phyloP scores from a whole-genome alignment of 2,113 vertebrate genomes.

The Elaphurus davidianus region DNA sequence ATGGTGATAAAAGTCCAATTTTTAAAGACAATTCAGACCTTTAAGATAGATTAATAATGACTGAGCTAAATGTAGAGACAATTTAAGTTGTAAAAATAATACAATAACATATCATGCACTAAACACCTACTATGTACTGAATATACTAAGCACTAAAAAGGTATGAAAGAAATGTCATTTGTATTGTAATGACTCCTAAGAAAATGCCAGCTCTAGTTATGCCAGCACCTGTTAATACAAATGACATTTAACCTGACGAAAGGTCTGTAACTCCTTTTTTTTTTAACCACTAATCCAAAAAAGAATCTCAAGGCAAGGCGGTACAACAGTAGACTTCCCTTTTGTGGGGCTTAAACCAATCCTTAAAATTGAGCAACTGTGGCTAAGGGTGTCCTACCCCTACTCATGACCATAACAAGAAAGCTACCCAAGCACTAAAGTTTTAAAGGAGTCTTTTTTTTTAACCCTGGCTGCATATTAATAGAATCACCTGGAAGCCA shows the following conservation, averaged over 20 bases:
- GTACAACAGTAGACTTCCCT: background rate
- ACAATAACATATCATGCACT: background rate
- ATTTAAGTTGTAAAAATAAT: background rate
- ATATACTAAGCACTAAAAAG: background rate
- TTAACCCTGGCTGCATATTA: background rate
- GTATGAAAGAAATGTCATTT: background rate
- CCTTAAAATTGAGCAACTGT: background rate
- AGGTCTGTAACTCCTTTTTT: background rate
- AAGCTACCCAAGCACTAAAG: background rate
- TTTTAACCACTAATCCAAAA: background rate
- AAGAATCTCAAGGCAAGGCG: background rate
- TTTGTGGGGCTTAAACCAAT: background rate
- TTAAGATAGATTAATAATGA: background rate
- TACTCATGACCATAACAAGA: background rate
- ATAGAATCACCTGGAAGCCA: background rate
- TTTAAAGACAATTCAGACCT: constrained; percentile 5
- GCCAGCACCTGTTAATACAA: background rate
- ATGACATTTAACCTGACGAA: background rate
- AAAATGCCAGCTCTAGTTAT: constrained; percentile 28
- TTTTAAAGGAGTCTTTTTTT: background rate
- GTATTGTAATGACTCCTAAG: background rate
- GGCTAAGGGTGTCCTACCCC: background rate
- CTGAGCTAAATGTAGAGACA: background rate
- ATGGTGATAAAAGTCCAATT: background rate
- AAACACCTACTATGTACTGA: background rate